phyloP scores from a whole-genome alignment of 2,113 vertebrate genomes.

The Buteo buteo region DNA sequence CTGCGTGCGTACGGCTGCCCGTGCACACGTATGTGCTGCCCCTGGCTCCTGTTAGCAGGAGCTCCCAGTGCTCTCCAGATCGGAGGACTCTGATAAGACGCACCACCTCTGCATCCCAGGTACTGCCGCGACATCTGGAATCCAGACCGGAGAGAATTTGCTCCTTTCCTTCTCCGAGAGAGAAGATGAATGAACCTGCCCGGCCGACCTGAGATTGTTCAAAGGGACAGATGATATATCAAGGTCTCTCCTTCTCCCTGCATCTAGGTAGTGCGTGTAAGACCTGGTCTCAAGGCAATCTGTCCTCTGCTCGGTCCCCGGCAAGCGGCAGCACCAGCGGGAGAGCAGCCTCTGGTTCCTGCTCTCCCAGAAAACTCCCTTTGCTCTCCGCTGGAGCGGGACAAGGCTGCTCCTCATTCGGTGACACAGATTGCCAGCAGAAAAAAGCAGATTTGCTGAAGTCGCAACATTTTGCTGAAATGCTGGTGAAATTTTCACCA shows the following conservation, averaged over 20 bases:
- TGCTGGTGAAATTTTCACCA: background rate
- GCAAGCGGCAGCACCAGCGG: background rate
- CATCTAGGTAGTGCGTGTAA: accelerated
- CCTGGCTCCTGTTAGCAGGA: background rate
- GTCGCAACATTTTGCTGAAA: background rate
- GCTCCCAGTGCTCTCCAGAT: background rate
- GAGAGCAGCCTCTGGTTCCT: background rate
- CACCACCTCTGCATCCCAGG: background rate
- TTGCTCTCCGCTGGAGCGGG: accelerated
- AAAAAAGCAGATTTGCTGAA: background rate
- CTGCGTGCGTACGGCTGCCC: no score
- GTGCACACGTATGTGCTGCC: accelerated
- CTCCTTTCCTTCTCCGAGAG: background rate
- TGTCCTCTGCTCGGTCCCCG: background rate
- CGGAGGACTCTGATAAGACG: accelerated
- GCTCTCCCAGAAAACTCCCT: accelerated
- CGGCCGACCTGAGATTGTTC: background rate
- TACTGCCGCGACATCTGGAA: background rate
- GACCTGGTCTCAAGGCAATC: background rate
- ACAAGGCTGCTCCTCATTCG: accelerated
- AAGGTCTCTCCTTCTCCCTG: background rate
- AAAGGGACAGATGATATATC: background rate
- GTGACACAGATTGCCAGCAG: background rate
- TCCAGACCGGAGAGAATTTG: background rate
- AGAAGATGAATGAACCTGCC: conserved; percentile 11